phyloP scores from a whole-genome alignment of 2,797 vertebrate species.

The Takifugu ocellatus region DNA sequence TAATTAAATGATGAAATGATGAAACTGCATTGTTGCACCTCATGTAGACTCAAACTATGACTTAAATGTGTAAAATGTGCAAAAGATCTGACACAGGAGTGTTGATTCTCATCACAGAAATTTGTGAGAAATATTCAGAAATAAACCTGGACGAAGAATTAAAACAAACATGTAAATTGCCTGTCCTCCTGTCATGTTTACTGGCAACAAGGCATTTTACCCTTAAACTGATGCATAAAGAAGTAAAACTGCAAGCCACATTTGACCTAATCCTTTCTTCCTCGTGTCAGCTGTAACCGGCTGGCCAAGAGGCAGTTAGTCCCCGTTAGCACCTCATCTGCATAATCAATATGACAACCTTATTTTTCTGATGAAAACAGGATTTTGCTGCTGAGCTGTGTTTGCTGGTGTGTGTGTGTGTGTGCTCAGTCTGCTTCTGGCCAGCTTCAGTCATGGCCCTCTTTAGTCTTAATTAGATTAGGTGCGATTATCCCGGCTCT shows the following conservation, averaged over 20 bases:
- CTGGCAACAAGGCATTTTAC: neutral
- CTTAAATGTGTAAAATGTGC: constrained; percentile 4
- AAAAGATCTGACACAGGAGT: too few relatives aligned
- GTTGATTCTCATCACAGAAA: too few relatives aligned
- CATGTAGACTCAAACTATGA: constrained; percentile 5
- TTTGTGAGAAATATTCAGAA: too few relatives aligned
- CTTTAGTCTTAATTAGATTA: constrained; percentile 99
- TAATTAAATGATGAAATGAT: constrained; percentile 1
- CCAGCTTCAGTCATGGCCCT: constrained; percentile 98
- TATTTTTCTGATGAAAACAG: constrained; percentile 97
- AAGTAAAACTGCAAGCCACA: constrained; percentile 64
- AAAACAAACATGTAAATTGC: too few relatives aligned
- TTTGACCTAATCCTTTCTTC: constrained; percentile 87
- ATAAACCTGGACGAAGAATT: too few relatives aligned
- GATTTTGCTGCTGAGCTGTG: constrained; percentile 91
- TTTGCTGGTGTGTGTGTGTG: constrained; percentile 44
- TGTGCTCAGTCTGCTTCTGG: constrained; percentile 75
- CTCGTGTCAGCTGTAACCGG: constrained; percentile 83
- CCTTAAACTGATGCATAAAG: constrained; percentile 37
- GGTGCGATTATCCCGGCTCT: constrained; percentile 97
- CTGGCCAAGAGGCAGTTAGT: constrained; percentile 80
- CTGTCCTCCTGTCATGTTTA: too few relatives aligned
- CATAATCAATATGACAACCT: constrained; percentile 99
- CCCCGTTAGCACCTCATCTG: constrained; percentile 80
- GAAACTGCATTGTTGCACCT: neutral